Conservation (phyloP, 2,113 vertebrate genomes). For the Glaucomys volans region DNA sequence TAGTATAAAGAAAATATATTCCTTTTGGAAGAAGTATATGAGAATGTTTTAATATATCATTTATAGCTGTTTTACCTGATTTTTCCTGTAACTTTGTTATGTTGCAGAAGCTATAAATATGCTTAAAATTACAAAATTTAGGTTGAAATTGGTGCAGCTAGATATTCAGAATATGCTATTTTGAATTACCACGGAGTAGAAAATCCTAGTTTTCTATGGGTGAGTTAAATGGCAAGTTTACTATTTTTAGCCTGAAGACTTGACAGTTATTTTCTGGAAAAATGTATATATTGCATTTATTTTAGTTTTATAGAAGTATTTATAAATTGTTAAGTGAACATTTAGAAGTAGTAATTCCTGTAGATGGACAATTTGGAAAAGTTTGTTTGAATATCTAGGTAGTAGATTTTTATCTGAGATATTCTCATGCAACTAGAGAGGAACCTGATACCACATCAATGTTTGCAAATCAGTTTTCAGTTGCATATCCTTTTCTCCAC, state of each 20-base stretch:
- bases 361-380: not conserved
- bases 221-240: constrained; percentile 33
- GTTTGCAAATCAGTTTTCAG: not conserved
- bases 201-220: not conserved
- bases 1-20: constrained; percentile 22
- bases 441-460: not conserved
- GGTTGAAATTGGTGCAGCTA: not conserved
- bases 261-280: constrained; percentile 9
- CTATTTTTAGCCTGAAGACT: constrained; percentile 27
- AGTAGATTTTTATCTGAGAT: not conserved
- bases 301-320: constrained; percentile 9
- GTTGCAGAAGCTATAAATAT: not conserved
- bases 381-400: not conserved
- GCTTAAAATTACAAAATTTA: constrained; percentile 36
- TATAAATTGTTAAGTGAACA: not conserved
- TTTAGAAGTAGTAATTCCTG: not conserved
- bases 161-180: not conserved
- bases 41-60: not conserved
- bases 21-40: not conserved
- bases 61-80: not conserved
- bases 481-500: not conserved
- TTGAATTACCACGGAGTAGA: not conserved
- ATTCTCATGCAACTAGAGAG: not conserved
- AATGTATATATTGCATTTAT: not conserved
- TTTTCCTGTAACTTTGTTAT: not conserved